A percentile compares a stretch with the other conserved stretches of the same genome.
Conservation (phyloP, 2,888 invertebrate species). For the Acrobasis consociella region DNA sequence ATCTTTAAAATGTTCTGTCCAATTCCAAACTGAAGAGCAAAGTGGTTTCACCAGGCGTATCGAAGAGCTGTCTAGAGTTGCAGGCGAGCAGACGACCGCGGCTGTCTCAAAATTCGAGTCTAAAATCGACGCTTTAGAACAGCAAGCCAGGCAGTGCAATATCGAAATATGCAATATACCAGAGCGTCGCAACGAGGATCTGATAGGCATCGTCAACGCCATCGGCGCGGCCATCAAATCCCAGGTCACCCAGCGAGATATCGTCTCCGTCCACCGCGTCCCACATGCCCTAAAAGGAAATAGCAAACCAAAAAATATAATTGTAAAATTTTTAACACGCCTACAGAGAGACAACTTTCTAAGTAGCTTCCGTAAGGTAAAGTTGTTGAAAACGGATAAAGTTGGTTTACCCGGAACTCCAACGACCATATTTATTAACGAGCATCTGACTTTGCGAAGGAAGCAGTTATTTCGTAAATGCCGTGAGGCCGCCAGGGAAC, state of each 20-base stretch:
- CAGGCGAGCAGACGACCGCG: background rate
- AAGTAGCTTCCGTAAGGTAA: constrained; percentile 12
- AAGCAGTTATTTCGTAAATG: constrained; percentile 21
- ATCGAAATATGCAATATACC: constrained; percentile 24
- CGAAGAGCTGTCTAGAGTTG: background rate
- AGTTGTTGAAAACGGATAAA: background rate
- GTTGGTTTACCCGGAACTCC: background rate
- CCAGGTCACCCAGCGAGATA: constrained; percentile 9
- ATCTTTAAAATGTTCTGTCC: background rate
- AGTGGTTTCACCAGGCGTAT: background rate
- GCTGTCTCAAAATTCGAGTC: background rate
- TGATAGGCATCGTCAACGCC: constrained; percentile 6
- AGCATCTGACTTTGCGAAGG: constrained; percentile 22
- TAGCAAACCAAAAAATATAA: constrained; percentile 20
- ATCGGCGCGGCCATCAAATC: constrained; percentile 14
- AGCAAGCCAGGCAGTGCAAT: constrained; percentile 24
- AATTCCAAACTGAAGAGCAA: constrained; percentile 1
- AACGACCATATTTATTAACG: constrained; percentile 7
- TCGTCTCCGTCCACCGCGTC: constrained; percentile 22
- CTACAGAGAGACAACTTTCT: constrained; percentile 18
- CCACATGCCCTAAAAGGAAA: constrained; percentile 21
- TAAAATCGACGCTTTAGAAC: constrained; percentile 16
- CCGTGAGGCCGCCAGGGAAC: constrained; percentile 11
- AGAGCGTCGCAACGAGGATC: constrained; percentile 24
- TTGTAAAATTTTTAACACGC: constrained; percentile 19